Base-by-base conservation (phyloP, 2,888 invertebrate genomes). In the Nebria salina region DNA sequence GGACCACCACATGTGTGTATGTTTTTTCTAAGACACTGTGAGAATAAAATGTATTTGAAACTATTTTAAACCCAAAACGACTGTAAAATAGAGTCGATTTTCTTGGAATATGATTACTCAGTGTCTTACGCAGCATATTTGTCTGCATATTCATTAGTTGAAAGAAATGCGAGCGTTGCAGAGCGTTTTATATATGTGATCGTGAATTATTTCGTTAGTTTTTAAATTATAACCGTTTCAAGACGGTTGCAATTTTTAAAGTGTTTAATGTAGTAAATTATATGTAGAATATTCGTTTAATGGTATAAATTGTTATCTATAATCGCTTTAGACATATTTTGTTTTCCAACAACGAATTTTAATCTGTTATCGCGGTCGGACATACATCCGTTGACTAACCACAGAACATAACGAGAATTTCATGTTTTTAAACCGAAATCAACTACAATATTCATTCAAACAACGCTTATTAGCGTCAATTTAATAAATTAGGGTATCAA, bases 361-460 rank as follows among this genome's bases (percentile, higher is more conserved):
- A 72, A 75, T 75, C 75, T 75, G 25, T 75, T 75, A 75, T 75
- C 75, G 20, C 9, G 54, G n/a, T 75, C 15, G 25, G n/a, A 42
- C 75, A 75, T 43, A 75, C 75, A 20, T 75, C 75, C 75, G 34
- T 9, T 26, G 7, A 68, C 20, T 2, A 26, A 72, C 72, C 26
- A 41, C 34, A 72, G 9, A 34, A 13, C 9, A 4, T 72, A 68
- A 68, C 68, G 25, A 68, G 15, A 68, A 15, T 26, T 68, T 68
- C 13, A 15, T 26, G 13, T 68, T 15, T 66, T 68, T 68, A 11
- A 26, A 68, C 5, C 20, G 25, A 68, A 68, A n/a, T 15, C 65
- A 5, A n/a, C 15, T 65, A 65, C 3, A 65, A 65, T 65, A 65
- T 65, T 65, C 2, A 34, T 34, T 8, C 4, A 54, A 54, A 54